Conservation (phyloP, 2,113 vertebrate genomes). For the Typhlomys cinereus region DNA sequence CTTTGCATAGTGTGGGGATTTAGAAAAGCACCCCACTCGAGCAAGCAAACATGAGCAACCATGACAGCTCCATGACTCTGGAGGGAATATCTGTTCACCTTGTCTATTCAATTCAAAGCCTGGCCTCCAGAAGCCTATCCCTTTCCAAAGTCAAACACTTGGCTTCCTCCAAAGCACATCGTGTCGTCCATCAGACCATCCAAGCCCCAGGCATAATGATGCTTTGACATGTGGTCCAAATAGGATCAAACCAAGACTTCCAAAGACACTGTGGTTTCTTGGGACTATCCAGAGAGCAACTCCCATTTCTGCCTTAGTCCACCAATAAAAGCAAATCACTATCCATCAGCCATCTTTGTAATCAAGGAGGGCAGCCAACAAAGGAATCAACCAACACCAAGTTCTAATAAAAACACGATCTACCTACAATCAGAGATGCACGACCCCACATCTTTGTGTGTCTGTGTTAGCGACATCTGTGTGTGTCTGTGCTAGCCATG, state of each 20-base stretch:
- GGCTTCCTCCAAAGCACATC: not conserved
- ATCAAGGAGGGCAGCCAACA: not conserved
- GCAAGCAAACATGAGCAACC: not conserved
- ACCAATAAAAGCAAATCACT: not conserved
- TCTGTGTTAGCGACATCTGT: not conserved
- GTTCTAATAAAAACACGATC: not conserved
- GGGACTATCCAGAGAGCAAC: not conserved
- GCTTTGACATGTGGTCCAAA: not conserved
- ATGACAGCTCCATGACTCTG: not conserved
- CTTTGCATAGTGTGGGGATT: not conserved
- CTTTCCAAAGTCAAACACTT: not conserved
- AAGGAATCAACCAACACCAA: not conserved
- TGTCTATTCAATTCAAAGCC: not conserved
- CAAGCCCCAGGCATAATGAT: not conserved
- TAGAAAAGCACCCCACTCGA: not conserved
- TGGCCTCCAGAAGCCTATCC: not conserved
- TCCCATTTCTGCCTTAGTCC: not conserved
- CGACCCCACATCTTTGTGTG: not conserved
- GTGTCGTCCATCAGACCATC: not conserved
- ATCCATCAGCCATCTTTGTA: not conserved
- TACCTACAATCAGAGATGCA: not conserved
- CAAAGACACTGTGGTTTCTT: not conserved
- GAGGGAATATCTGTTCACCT: not conserved
- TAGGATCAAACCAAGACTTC: not conserved
- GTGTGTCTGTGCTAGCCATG: not conserved